phyloP scores from a whole-genome alignment of 2,888 invertebrate genomes.

The Toxonevra muliebris region DNA sequence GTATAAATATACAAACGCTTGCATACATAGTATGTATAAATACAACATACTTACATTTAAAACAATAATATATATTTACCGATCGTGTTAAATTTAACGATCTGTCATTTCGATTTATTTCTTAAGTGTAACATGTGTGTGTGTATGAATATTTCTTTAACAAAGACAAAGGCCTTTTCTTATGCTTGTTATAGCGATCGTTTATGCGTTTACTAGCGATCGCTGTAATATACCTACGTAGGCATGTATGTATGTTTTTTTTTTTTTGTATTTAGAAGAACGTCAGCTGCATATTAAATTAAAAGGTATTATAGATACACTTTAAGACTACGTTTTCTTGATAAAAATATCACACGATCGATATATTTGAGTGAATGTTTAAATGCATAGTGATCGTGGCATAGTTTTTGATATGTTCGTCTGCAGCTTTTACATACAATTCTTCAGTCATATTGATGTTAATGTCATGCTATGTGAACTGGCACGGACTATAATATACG shows the following conservation, averaged over 20 bases:
- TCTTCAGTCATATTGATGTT: slow-evolving; percentile 40
- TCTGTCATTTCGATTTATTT: slow-evolving; percentile 65
- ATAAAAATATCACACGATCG: slow-evolving; percentile 28
- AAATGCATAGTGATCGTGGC: no score
- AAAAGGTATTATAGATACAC: slow-evolving; percentile 26
- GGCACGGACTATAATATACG: slow-evolving; percentile 19
- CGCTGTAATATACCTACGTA: neutral
- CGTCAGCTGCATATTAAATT: slow-evolving; percentile 44
- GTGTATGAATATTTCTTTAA: neutral
- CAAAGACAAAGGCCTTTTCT: neutral
- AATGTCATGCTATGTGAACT: slow-evolving; percentile 42
- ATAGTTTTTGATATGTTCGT: no score
- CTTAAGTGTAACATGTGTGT: slow-evolving; percentile 16
- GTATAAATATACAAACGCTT: no score
- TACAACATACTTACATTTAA: no score
- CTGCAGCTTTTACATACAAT: no score
- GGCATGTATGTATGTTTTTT: no score
- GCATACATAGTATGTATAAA: no score
- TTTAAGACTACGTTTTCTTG: slow-evolving; percentile 4
- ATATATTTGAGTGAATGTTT: neutral
- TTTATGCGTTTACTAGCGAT: neutral
- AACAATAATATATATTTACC: slow-evolving; percentile 2
- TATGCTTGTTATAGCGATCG: neutral
- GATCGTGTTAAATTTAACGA: slow-evolving; percentile 60
- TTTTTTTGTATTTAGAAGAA: slow-evolving; percentile 1